A percentile compares a stretch with the other conserved stretches of the same genome.
phyloP scores from a whole-genome alignment of 2,113 vertebrate genomes.

The Bambusicola thoracicus region DNA sequence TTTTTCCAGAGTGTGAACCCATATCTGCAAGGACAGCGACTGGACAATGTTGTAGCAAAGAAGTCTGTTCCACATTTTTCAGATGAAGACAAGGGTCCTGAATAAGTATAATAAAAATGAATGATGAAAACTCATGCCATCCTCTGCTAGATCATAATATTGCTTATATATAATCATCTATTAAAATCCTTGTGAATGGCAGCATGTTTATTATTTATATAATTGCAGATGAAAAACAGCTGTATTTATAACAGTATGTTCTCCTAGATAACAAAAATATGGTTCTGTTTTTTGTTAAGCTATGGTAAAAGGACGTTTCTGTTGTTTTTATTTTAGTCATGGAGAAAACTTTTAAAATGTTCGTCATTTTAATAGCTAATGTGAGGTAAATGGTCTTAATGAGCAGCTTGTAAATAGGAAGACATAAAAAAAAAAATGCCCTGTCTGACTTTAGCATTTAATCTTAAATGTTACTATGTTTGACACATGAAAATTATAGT shows the following conservation, averaged over 20 bases:
- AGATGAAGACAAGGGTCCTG: constrained; percentile 84
- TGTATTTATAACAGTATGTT: constrained; percentile 71
- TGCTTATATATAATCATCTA: constrained; percentile 59
- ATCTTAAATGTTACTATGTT: constrained; percentile 61
- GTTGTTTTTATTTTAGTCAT: constrained; percentile 60
- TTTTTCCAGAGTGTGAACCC: constrained; percentile 89
- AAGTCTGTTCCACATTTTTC: constrained; percentile 96
- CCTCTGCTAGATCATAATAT: background rate
- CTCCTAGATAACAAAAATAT: constrained; percentile 60
- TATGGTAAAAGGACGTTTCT: constrained; percentile 59
- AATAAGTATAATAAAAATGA: constrained; percentile 72
- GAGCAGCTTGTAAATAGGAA: constrained; percentile 65
- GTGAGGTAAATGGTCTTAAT: constrained; percentile 64
- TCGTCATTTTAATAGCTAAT: constrained; percentile 67
- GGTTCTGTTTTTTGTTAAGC: constrained; percentile 73
- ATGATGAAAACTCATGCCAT: background rate
- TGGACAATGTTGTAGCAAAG: constrained; percentile 97
- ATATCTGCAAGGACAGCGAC: constrained; percentile 91
- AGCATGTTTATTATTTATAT: constrained; percentile 77
- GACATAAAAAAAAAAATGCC: constrained; percentile 28
- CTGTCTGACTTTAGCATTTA: constrained; percentile 44
- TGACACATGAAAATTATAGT: constrained; percentile 63
- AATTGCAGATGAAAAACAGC: constrained; percentile 71
- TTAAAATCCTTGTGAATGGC: constrained; percentile 59
- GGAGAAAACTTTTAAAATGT: constrained; percentile 66